Evolutionary conservation across 2,888 invertebrate genomes (phyloP).

Genomic region (Leucophora obtusa): DNA sequence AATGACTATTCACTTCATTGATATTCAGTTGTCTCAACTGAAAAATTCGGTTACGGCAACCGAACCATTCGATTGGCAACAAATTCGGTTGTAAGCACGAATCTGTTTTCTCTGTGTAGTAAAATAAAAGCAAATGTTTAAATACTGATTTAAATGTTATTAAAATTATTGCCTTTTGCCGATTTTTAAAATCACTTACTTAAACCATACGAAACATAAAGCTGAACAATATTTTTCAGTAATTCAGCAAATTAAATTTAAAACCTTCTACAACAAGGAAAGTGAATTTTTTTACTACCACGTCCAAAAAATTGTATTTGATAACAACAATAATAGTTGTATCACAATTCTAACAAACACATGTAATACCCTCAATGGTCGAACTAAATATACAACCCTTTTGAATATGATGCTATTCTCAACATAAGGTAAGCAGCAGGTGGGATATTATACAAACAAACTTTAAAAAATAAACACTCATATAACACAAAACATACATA

Average conservation of each 20-base stretch:
- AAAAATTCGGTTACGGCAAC: too few species aligned
- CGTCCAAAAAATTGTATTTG: constrained; percentile 30
- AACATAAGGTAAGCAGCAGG: constrained; percentile 34
- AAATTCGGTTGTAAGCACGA: too few species aligned
- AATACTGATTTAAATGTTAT: too few species aligned
- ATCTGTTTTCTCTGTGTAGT: too few species aligned
- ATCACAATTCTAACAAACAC: constrained; percentile 33
- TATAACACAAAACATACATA: background rate
- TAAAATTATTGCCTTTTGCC: too few species aligned
- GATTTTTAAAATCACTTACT: background rate
- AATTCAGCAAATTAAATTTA: background rate
- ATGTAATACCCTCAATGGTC: constrained; percentile 2
- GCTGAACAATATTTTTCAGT: too few species aligned
- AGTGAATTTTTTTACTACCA: background rate
- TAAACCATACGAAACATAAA: background rate
- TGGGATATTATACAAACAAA: constrained; percentile 41
- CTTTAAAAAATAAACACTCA: constrained; percentile 8
- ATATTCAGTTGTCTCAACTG: too few species aligned
- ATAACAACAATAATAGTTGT: constrained; percentile 50
- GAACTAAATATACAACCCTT: constrained; percentile 2
- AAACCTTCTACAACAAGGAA: background rate
- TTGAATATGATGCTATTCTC: background rate
- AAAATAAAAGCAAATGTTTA: too few species aligned
- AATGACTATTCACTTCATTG: too few species aligned
- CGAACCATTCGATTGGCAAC: too few species aligned